phyloP scores from a whole-genome alignment of 2,797 vertebrate genomes.

The Danio jaintianensis region DNA sequence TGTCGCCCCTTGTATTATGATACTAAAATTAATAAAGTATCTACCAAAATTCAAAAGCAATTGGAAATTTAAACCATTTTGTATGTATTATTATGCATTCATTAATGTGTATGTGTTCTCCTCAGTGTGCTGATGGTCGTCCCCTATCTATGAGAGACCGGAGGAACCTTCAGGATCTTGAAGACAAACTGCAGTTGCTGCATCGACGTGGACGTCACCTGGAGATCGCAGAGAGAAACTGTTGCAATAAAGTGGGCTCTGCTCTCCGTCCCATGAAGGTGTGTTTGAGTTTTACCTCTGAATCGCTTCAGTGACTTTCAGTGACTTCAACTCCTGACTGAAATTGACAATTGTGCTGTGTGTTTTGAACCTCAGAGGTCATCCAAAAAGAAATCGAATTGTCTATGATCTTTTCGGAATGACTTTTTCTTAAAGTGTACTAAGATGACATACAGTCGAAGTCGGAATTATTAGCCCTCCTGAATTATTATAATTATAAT shows the following conservation, averaged over 20 bases:
- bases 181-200: slow-evolving; percentile 88
- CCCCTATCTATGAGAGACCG: slow-evolving; percentile 90
- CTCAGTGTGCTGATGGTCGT: slow-evolving; percentile 92
- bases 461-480: too few relatives aligned
- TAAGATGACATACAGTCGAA: background rate
- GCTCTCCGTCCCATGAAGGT: slow-evolving; percentile 94
- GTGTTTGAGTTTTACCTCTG: slow-evolving; percentile 41
- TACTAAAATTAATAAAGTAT: too few relatives aligned
- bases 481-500: too few relatives aligned
- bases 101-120: background rate
- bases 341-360: background rate
- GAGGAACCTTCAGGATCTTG: slow-evolving; percentile 85
- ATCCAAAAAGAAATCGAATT: background rate
- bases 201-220: slow-evolving; percentile 87
- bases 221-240: slow-evolving; percentile 91
- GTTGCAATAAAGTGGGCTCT: slow-evolving; percentile 90
- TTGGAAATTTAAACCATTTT: background rate
- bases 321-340: background rate
- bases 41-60: background rate
- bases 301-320: background rate
- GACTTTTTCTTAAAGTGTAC: background rate
- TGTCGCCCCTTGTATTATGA: too few relatives aligned
- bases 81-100: background rate
- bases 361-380: background rate
- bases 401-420: background rate